These are phyloP conservation scores for Xanthorhoe spadicearia DNA, from an alignment of 2,888 invertebrate genomes.

Conservation along the genomic window DNA sequence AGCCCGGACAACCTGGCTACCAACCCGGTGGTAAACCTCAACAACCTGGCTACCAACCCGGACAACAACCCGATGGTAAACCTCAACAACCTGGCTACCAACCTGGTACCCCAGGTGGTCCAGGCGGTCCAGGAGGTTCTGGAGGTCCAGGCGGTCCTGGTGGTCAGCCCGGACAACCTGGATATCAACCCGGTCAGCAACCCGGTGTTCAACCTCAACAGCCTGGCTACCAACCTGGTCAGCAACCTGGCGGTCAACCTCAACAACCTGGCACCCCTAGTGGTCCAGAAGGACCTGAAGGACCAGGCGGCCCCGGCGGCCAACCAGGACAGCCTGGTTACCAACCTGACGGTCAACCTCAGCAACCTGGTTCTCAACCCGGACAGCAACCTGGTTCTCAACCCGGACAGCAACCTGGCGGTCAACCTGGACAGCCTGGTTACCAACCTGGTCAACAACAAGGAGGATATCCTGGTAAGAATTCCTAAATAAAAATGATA, in stretches of 20 bases:
- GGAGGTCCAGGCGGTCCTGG: conserved; percentile 19
- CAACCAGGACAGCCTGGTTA: conserved; percentile 40
- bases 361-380: conserved; percentile 7
- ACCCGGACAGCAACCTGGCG: conserved; percentile 50
- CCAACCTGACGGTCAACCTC: conserved; percentile 31
- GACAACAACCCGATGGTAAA: not conserved
- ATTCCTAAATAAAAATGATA: not conserved
- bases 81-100: conserved; percentile 3
- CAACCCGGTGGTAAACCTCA: not conserved
- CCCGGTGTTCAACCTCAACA: conserved; percentile 15
- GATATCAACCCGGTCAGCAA: conserved; percentile 30
- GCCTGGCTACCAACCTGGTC: conserved; percentile 13
- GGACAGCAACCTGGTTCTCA: conserved; percentile 41
- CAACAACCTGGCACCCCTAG: conserved; percentile 46
- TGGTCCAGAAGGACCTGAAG: conserved; percentile 45
- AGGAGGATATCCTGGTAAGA: conserved; percentile 46
- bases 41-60: conserved; percentile 41
- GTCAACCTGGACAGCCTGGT: conserved; percentile 48
- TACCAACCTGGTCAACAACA: conserved; percentile 16
- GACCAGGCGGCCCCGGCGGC: conserved; percentile 46
- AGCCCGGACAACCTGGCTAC: conserved; percentile 1
- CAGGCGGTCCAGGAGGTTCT: conserved; percentile 16
- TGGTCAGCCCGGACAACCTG: conserved; percentile 42
- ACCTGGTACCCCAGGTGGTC: conserved; percentile 24
- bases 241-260: conserved; percentile 39